Evolutionary conservation across 2,888 invertebrate species (phyloP).

Genomic region (Hedychridium roseum): DNA sequence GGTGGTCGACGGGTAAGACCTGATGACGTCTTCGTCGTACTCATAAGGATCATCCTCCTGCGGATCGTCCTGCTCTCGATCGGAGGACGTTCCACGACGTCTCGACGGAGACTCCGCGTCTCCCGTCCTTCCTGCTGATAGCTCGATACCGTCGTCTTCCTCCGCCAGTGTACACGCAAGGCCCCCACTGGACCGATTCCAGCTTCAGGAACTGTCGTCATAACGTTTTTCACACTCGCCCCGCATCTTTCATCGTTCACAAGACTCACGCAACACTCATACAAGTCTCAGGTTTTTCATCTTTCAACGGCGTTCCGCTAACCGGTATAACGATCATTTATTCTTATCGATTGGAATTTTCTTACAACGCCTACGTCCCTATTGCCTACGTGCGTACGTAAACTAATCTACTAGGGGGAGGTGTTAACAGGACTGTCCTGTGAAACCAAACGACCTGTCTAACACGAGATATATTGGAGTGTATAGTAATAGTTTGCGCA

Average conservation of each 20-base stretch:
- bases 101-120: slow-evolving; percentile 10
- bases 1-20: slow-evolving; percentile 16
- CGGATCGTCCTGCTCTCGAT: slow-evolving; percentile 32
- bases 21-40: slow-evolving; percentile 64
- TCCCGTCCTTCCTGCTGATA: background rate
- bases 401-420: no score
- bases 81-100: slow-evolving; percentile 30
- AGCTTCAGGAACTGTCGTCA: slow-evolving; percentile 17
- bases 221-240: background rate
- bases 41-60: slow-evolving; percentile 64
- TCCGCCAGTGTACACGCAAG: slow-evolving; percentile 36
- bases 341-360: no score
- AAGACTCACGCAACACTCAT: no score
- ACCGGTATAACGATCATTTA: no score
- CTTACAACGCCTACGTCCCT: no score
- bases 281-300: no score
- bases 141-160: slow-evolving; percentile 19
- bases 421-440: no score
- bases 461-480: no score
- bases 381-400: no score
- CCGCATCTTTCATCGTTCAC: background rate
- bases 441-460: no score
- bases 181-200: slow-evolving; percentile 26
- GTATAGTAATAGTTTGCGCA: no score
- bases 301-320: no score